Conservation (phyloP, 2,888 invertebrate species). For the Axea sp. region DNA sequence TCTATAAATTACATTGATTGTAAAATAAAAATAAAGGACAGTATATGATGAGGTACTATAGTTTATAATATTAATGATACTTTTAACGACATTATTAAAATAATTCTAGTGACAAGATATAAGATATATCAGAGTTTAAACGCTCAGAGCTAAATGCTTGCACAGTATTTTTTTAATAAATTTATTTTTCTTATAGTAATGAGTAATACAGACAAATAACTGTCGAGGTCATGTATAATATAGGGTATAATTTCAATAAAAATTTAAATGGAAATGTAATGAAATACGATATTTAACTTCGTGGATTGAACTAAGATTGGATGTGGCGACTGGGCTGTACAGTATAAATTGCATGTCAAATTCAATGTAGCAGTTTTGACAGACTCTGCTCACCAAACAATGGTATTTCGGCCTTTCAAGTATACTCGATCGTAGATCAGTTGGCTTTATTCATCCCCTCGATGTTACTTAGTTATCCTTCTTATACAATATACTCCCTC, state of each 20-base stretch:
- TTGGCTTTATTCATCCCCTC: slow-evolving; percentile 72
- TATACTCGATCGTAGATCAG: slow-evolving; percentile 73
- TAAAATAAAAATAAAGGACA: slow-evolving; percentile 12
- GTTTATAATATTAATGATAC: slow-evolving; percentile 18
- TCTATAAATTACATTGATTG: slow-evolving; percentile 15
- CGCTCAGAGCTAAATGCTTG: no score
- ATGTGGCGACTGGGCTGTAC: slow-evolving; percentile 13
- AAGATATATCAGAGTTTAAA: not conserved
- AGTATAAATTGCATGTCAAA: slow-evolving; percentile 73
- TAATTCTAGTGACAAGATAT: not conserved
- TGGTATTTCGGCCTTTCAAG: slow-evolving; percentile 61
- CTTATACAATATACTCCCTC: slow-evolving; percentile 61
- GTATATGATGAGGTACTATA: slow-evolving; percentile 12
- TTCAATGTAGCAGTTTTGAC: slow-evolving; percentile 76
- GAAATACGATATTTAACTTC: slow-evolving; percentile 42
- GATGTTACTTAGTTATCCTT: slow-evolving; percentile 64
- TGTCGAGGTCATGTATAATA: no score
- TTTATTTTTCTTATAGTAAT: no score
- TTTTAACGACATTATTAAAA: slow-evolving; percentile 5
- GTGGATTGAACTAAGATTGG: slow-evolving; percentile 24
- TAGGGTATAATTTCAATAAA: slow-evolving; percentile 18
- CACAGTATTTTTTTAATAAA: no score
- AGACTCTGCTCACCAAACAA: slow-evolving; percentile 70
- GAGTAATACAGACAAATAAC: no score
- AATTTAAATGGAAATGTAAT: slow-evolving; percentile 45